These are phyloP conservation scores for Prinia subflava DNA, from an alignment of 2,113 vertebrate species.

Conservation along the genomic window DNA sequence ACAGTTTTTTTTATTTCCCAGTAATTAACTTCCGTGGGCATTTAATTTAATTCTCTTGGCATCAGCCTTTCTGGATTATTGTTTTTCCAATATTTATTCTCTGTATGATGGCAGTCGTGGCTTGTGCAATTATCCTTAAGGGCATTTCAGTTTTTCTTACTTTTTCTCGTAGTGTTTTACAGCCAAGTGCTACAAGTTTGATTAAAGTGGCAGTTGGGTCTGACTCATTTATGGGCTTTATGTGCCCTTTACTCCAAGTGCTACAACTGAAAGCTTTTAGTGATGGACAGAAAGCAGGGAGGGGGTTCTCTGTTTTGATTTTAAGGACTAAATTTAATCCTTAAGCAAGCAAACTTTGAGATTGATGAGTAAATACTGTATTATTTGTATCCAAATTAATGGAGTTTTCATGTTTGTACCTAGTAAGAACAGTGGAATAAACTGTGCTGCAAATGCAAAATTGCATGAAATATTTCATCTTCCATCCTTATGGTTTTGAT, in stretches of 20 bases:
- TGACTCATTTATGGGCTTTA: constrained; percentile 6
- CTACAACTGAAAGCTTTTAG: neutral
- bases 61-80: constrained; percentile 46
- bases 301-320: neutral
- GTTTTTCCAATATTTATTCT: constrained; percentile 59
- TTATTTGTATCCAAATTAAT: neutral
- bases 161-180: neutral
- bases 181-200: constrained; percentile 12
- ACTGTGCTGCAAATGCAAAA: neutral
- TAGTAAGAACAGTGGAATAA: neutral
- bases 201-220: constrained; percentile 29
- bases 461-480: neutral
- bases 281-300: neutral
- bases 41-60: constrained; percentile 44
- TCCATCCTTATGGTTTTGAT: neutral
- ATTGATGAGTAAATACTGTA: neutral
- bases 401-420: neutral
- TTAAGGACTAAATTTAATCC: neutral
- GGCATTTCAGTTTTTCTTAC: constrained; percentile 7
- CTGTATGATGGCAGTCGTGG: neutral
- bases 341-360: neutral
- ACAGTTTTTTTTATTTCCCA: neutral
- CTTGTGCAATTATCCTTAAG: constrained; percentile 35
- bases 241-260: neutral
- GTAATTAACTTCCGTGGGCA: constrained; percentile 48